Base-by-base conservation (phyloP, 1,140 invertebrate species). In the Apis florea region DNA sequence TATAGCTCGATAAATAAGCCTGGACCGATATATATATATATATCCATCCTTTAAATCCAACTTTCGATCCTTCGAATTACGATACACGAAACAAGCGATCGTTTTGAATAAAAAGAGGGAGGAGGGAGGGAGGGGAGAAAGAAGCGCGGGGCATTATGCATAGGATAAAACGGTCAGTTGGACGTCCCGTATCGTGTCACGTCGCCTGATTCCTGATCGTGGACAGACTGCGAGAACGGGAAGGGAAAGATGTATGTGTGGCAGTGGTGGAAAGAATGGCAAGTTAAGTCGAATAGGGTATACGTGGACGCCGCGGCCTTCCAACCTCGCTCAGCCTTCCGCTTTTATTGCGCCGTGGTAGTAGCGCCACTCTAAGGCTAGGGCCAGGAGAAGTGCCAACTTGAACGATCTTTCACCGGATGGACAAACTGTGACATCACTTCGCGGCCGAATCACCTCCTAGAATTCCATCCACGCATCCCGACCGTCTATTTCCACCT, bases 271-370 rank as follows among this genome's bases (percentile, higher is more conserved):
- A 67, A 5, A 47, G 74, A 70, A 79, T 63, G 1, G 53, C 31
- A 19, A 85, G 53, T 74, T 79, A 74, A 68, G 0, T 24, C 51
- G 53, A 79, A 83, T 19, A 40, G 54, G 59, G 69, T 61, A 80
- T 88, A 84, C 54, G 64, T 88, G 88, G 88, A 40, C 31, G 79
- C 69, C 31, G 79, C 69, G 90, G 86, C 90, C 91, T 92, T 92
- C 87, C 87, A 73, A 75, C 47, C 79, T 77, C 82, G 67, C 80
- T 69, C 86, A 92, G 87, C 90, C 91, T 92, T 92, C 90, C 89
- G 90, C 87, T 81, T 83, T 84, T 90, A 89, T 89, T 91, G 85
- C 85, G 80, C 83, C 54, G 51, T 59, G 11, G 54, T 1, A 54
- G 54, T 58, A 49, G 31, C 51, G 53, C 17, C 75, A 17, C 54